phyloP scores from a whole-genome alignment of 2,888 invertebrate genomes.

The Mimumesa dahlbomi region DNA sequence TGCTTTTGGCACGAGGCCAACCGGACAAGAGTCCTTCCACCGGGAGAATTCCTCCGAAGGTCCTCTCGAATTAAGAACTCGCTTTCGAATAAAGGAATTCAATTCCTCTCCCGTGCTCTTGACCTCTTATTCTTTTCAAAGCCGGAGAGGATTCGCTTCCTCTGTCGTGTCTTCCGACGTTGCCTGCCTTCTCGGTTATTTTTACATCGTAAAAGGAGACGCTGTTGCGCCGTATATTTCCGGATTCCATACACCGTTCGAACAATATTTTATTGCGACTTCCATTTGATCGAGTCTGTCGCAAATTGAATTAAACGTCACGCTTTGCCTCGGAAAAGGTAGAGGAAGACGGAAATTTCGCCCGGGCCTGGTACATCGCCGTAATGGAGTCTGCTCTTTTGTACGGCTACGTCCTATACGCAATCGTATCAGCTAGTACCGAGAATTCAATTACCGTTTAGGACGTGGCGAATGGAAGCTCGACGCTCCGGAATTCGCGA shows the following conservation, averaged over 20 bases:
- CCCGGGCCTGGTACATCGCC: too few species aligned
- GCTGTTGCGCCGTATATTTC: too few species aligned
- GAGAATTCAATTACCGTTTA: slow-evolving; percentile 63
- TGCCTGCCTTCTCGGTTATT: not conserved
- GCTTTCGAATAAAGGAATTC: slow-evolving; percentile 43
- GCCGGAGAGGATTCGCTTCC: not conserved
- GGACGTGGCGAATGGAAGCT: slow-evolving; percentile 47
- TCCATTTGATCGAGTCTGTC: too few species aligned
- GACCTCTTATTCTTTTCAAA: slow-evolving; percentile 5
- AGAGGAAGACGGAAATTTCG: too few species aligned
- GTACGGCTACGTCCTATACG: slow-evolving; percentile 5
- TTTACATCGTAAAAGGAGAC: too few species aligned
- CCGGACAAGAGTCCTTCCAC: slow-evolving; percentile 36
- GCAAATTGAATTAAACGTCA: too few species aligned
- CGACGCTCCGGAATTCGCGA: slow-evolving; percentile 64
- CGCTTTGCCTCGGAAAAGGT: too few species aligned
- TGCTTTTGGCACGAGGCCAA: slow-evolving; percentile 64
- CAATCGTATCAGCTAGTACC: slow-evolving; percentile 41
- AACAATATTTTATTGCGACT: too few species aligned
- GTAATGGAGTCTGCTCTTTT: too few species aligned
- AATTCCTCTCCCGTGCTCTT: slow-evolving; percentile 32
- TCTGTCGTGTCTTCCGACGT: not conserved
- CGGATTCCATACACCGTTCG: too few species aligned
- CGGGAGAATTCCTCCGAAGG: slow-evolving; percentile 47
- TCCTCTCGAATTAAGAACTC: slow-evolving; percentile 59